Percentiles rank a stretch among this genome's conserved stretches.
These are phyloP conservation scores for Stomatorhinus walkeri DNA, from an alignment of 2,797 vertebrate species.

Conservation along the genomic window DNA sequence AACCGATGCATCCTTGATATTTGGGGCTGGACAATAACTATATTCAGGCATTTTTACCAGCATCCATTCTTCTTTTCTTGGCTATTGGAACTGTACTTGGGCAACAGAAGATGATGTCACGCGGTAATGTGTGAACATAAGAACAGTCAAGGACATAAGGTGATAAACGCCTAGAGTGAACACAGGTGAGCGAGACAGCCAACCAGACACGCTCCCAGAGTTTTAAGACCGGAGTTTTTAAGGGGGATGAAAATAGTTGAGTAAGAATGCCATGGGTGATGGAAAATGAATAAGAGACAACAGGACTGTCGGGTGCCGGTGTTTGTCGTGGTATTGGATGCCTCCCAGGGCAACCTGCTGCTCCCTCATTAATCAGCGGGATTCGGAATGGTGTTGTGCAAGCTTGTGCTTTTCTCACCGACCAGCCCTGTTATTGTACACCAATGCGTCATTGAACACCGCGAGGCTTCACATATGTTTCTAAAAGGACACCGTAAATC, in stretches of 20 bases:
- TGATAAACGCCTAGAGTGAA: background rate
- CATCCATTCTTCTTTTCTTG: background rate
- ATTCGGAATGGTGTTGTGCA: background rate
- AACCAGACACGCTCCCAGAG: background rate
- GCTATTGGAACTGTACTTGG: background rate
- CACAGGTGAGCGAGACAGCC: background rate
- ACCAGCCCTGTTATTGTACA: background rate
- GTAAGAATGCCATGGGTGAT: background rate
- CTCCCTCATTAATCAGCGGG: background rate
- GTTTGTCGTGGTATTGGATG: no score
- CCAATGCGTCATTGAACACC: background rate
- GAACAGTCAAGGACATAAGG: background rate
- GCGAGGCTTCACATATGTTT: background rate
- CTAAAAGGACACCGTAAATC: background rate
- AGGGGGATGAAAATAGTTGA: background rate
- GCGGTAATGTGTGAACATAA: background rate
- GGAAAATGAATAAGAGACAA: background rate
- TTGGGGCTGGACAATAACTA: background rate
- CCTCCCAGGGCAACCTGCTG: background rate
- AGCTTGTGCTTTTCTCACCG: background rate
- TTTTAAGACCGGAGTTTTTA: background rate
- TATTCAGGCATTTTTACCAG: background rate
- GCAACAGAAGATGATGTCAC: background rate
- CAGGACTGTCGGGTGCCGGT: background rate
- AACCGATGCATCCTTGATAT: background rate